These are phyloP conservation scores for Galeopsomyia nigrocyanea DNA, from an alignment of 2,888 invertebrate genomes.

Conservation along the genomic window DNA sequence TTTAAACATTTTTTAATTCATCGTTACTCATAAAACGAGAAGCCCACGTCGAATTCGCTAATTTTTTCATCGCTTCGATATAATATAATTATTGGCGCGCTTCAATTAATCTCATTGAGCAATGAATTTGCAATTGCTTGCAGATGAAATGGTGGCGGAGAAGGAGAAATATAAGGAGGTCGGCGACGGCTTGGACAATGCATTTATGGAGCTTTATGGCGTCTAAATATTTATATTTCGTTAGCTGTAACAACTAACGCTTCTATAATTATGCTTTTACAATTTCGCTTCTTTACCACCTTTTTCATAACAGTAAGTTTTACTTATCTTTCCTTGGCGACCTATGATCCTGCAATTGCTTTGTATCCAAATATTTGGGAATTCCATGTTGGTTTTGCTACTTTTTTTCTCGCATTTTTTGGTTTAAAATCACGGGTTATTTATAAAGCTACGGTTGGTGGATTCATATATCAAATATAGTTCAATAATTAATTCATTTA, in stretches of 20 bases:
- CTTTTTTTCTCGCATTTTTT: background rate
- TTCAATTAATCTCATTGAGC: constrained; percentile 35
- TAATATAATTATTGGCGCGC: constrained; percentile 8
- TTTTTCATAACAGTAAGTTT: constrained; percentile 58
- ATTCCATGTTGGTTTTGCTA: constrained; percentile 4
- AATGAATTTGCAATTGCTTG: constrained; percentile 59
- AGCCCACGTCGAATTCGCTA: constrained; percentile 37
- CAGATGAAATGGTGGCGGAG: constrained; percentile 88
- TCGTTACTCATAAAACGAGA: background rate
- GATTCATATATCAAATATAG: no score
- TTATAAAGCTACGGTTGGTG: constrained; percentile 11
- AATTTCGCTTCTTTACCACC: constrained; percentile 57
- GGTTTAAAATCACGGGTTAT: background rate
- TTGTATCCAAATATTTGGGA: background rate
- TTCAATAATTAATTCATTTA: no score
- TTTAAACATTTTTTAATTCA: background rate
- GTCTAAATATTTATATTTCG: constrained; percentile 56
- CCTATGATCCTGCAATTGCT: constrained; percentile 28
- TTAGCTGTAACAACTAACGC: constrained; percentile 54
- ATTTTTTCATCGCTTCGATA: constrained; percentile 3
- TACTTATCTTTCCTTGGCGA: background rate
- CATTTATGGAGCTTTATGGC: constrained; percentile 84
- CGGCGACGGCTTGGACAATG: constrained; percentile 93
- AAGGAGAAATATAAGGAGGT: constrained; percentile 94
- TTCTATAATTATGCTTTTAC: constrained; percentile 57